These are phyloP conservation scores for Gadopsis marmoratus DNA, from an alignment of 2,797 vertebrate genomes.

Conservation along the genomic window DNA sequence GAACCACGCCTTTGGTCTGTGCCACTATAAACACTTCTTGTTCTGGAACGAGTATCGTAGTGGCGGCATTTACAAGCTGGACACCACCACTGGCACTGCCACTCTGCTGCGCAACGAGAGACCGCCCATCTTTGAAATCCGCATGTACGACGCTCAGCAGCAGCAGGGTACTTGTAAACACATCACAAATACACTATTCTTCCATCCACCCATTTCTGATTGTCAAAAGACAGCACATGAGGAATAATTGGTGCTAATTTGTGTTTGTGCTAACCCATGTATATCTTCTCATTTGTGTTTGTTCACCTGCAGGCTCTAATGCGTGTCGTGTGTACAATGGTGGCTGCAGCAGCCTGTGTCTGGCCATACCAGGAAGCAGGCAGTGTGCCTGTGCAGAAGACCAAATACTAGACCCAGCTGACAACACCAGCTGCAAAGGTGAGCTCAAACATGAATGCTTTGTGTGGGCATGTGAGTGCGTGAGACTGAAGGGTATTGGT, in stretches of 20 bases:
- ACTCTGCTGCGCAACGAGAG: conserved; percentile 93
- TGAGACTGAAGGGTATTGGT: conserved; percentile 38
- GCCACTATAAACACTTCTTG: conserved; percentile 94
- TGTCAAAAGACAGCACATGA: not conserved
- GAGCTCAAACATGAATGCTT: conserved; percentile 22
- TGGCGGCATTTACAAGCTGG: conserved; percentile 94
- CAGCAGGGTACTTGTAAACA: conserved; percentile 89
- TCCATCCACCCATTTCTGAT: not conserved
- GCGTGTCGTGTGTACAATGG: conserved; percentile 93
- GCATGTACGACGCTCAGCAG: conserved; percentile 97
- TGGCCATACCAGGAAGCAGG: conserved; percentile 91
- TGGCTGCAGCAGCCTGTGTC: conserved; percentile 95
- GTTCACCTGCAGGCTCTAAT: conserved; percentile 88
- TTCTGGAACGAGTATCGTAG: conserved; percentile 99
- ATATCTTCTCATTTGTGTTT: conserved; percentile 1
- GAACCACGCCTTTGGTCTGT: conserved; percentile 96
- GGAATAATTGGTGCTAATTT: not conserved
- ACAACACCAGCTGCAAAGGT: conserved; percentile 95
- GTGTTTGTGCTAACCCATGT: not conserved
- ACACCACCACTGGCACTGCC: conserved; percentile 87
- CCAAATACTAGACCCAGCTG: conserved; percentile 88
- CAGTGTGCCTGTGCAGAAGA: conserved; percentile 96
- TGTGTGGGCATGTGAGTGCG: conserved; percentile 17
- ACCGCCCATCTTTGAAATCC: conserved; percentile 97
- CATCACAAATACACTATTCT: not conserved